A percentile compares a stretch with the other conserved stretches of the same genome.
These are phyloP conservation scores for Aradophagus sp. DNA, from an alignment of 1,140 invertebrate genomes.

Conservation along the genomic window DNA sequence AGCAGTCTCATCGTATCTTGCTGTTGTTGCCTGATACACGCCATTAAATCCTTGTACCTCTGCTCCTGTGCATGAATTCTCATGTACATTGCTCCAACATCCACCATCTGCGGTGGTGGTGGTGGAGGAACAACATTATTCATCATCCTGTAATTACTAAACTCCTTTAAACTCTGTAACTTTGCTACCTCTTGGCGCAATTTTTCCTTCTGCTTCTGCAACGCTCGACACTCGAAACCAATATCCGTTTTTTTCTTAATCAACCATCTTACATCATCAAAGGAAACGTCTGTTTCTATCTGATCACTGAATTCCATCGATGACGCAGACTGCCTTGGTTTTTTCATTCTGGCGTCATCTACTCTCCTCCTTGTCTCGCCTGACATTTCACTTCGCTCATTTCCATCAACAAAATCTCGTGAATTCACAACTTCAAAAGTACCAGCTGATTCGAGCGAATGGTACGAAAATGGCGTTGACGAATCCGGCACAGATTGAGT, in stretches of 20 bases:
- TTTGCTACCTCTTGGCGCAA: constrained; percentile 74
- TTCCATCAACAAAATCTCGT: constrained; percentile 18
- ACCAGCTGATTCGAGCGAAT: constrained; percentile 41
- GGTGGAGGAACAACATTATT: constrained; percentile 41
- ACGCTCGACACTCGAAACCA: constrained; percentile 70
- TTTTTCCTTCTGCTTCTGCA: constrained; percentile 73
- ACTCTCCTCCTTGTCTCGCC: constrained; percentile 31
- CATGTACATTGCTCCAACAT: constrained; percentile 70
- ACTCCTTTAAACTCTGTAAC: constrained; percentile 64
- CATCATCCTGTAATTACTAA: constrained; percentile 42
- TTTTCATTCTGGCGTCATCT: neutral
- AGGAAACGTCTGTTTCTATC: constrained; percentile 31
- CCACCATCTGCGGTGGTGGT: constrained; percentile 60
- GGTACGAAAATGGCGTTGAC: constrained; percentile 47
- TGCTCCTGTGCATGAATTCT: constrained; percentile 77
- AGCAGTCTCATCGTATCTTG: constrained; percentile 79
- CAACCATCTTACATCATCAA: constrained; percentile 64
- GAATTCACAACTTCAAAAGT: constrained; percentile 22
- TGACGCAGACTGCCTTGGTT: constrained; percentile 8
- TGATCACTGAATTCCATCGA: constrained; percentile 29
- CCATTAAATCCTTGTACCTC: constrained; percentile 78
- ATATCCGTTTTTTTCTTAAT: constrained; percentile 71
- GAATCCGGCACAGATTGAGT: constrained; percentile 24
- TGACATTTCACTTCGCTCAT: too few species aligned
- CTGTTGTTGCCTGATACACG: constrained; percentile 79